A percentile compares a stretch with the other conserved stretches of the same genome.
Conservation (phyloP, 2,113 vertebrate genomes). For the Puffinus mauretanicus region DNA sequence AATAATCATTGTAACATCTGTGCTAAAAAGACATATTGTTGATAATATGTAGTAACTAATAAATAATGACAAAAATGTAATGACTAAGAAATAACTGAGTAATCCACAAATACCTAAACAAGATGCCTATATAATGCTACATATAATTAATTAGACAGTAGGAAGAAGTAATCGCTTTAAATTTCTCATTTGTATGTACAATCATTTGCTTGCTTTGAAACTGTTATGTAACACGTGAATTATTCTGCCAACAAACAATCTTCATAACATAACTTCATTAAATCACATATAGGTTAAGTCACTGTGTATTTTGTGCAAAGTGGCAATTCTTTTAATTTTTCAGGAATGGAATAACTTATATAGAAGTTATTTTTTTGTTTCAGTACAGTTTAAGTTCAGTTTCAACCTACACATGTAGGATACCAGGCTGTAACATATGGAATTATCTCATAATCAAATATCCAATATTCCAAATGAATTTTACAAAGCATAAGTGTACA, state of each 20-base stretch:
- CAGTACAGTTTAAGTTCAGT: not conserved
- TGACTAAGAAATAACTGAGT: not conserved
- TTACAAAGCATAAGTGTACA: not conserved
- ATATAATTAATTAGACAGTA: not conserved
- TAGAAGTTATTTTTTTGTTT: not conserved
- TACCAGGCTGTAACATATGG: not conserved
- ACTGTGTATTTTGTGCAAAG: not conserved
- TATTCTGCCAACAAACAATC: not conserved
- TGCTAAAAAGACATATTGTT: not conserved
- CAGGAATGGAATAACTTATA: not conserved
- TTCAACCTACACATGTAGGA: not conserved
- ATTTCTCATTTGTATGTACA: not conserved
- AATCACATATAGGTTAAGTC: not conserved
- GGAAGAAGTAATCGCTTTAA: not conserved
- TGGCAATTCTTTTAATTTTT: not conserved
- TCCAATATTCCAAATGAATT: not conserved
- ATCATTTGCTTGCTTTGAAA: not conserved
- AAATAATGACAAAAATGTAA: not conserved
- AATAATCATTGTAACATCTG: not conserved
- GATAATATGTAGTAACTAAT: not conserved
- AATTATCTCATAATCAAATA: not conserved
- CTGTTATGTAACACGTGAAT: not conserved
- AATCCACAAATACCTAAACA: not conserved
- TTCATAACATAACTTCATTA: not conserved
- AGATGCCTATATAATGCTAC: not conserved